Base-by-base conservation (phyloP, 2,888 invertebrate genomes). In the Phortica magna region DNA sequence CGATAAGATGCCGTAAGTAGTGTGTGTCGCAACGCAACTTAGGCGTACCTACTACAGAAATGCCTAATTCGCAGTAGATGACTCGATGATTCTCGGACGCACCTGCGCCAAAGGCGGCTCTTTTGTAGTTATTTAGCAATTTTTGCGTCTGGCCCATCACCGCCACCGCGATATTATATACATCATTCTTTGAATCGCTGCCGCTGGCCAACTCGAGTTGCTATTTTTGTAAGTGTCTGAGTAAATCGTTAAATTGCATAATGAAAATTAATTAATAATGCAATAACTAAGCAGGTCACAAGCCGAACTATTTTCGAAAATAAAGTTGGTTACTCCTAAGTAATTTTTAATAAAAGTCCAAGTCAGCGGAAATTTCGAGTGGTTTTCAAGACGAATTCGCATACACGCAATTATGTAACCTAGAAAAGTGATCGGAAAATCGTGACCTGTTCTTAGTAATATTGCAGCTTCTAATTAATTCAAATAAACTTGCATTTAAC, bases 401-500 rank as follows among this genome's bases (percentile, higher is more conserved):
- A 53, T 77, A 74, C 85, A 83, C 79, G 81, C 71, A 80, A 81
- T 86, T 86, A 86, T 87, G 87, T 86, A 86, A 86, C 87, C 83
- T 82, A 78, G 80, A 81, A 77, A 77, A 79, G 77, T 73, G 65
- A 53, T 68, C 17, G 43, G 57, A 48, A 48, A 48, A 48, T 48
- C 48, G 48, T 48, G 48, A 48, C 48, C 19, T 17, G 17, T 1
- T 19, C 5, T 17, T 59, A 17, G 3, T 59, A 7, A 59, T 10
- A 22, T 19, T 59, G 59, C 17, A 22, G 17, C 19, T 5, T 22
- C 61, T 75, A 77, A 65, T 57, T 65, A 65, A 79, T 79, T 74
- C 31, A 31, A 31, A 77, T 67, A 76, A 79, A 78, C 72, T 72
- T 72, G 78, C 70, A 53, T 59, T 41, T 74, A 6, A 6, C n/a